Evolutionary conservation across 2,888 invertebrate species (phyloP).

Genomic region (Ochropleura leucogaster): DNA sequence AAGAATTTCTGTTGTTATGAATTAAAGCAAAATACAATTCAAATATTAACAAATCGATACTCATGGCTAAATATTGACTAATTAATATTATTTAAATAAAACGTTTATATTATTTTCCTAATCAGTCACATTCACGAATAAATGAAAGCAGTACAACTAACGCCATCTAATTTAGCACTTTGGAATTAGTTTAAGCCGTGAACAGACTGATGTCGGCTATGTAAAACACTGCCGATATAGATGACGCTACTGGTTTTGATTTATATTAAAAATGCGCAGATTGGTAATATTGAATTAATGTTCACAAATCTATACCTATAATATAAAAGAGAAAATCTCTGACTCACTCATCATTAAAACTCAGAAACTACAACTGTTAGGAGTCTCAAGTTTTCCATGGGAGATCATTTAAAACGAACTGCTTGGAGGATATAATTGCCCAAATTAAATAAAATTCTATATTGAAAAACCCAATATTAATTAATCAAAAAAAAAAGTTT

Average conservation of each 20-base stretch:
- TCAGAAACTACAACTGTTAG: too few relatives aligned
- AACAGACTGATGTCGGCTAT: background rate
- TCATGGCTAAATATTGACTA: background rate
- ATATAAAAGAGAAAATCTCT: too few relatives aligned
- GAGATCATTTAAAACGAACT: too few relatives aligned
- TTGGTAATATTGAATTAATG: background rate
- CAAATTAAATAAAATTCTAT: too few relatives aligned
- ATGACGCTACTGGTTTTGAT: constrained; percentile 17
- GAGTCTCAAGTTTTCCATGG: too few relatives aligned
- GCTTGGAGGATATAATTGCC: too few relatives aligned
- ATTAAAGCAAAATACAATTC: background rate
- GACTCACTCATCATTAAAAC: too few relatives aligned
- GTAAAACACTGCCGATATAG: background rate
- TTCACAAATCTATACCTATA: background rate
- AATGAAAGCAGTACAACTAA: background rate
- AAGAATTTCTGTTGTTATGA: too few relatives aligned
- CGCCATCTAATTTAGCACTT: constrained; percentile 11
- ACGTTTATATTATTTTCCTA: too few relatives aligned
- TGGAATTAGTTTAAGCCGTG: background rate
- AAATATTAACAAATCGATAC: background rate
- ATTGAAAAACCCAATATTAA: too few relatives aligned
- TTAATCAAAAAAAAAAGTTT: too few relatives aligned
- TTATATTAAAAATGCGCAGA: background rate
- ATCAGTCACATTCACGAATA: too few relatives aligned
- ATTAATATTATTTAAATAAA: background rate